Evolutionary conservation across 2,888 invertebrate genomes (phyloP), one percentile per base, ranked within the genome.

Genomic region (Limnephilus auricula): DNA sequence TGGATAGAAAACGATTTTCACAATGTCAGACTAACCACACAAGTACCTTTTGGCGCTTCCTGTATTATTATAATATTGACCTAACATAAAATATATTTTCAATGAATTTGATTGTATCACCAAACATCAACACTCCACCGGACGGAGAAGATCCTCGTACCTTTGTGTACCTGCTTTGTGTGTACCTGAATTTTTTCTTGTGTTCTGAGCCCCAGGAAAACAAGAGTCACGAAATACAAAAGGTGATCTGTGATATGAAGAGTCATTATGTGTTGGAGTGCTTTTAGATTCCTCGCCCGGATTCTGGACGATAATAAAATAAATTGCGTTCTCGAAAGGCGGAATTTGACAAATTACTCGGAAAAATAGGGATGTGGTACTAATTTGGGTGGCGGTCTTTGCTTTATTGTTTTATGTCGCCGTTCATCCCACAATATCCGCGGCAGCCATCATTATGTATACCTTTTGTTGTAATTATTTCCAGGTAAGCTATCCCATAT

Each of bases 291-390:
- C 91, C 84, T 91, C 88, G 88, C 32, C 34, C 91, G 93, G 90
- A 93, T 93, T 93, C 92, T 92, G 93, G 92, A 90, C 85, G 90
- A 93, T 92, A 92, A 92, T 93, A 92, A 93, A 93, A 93, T 92
- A 93, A 93, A 92, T 93, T 93, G 93, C 91, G 92, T 89, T 92
- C 91, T 79, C 83, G 90, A 92, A 65, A 65, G 90, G 45, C 83
- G 83, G 91, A 93, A 91, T 93, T 93, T 92, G 93, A 93, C 93
- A 92, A 93, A 93, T 93, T 93, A 92, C 91, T 88, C 83, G 90
- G 89, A 92, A 91, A 92, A 90, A 88, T 15, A 84, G 40, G 37
- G 25, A 40, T 18, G 31, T 65, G 82, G 45, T 86, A 91, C 91
- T 91, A 92, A 92, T 92, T 92, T 92, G 92, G 90, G 89, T 89